Evolutionary conservation across 2,797 vertebrate species (phyloP).

Genomic region (Malacoraja senta): DNA sequence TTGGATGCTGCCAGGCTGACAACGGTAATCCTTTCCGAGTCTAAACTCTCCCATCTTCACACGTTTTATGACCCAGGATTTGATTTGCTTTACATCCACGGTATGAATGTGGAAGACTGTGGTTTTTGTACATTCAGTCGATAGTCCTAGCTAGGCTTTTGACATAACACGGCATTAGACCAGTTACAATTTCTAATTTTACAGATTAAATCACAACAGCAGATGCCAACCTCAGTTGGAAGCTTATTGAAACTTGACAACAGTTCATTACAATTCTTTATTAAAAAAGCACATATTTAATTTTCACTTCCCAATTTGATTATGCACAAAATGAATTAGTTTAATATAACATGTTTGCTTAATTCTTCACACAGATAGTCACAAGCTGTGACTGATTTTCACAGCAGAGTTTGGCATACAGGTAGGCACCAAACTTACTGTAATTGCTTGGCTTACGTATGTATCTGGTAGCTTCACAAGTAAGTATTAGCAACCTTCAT

Average conservation of each 20-base stretch:
- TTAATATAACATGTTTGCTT: not conserved
- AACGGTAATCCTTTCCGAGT: not conserved
- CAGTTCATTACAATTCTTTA: slow-evolving; percentile 23
- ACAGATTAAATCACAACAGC: slow-evolving; percentile 18
- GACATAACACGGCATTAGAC: not conserved
- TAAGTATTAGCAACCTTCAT: not conserved
- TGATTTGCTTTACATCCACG: not conserved
- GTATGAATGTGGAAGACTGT: not conserved
- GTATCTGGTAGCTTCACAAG: not conserved
- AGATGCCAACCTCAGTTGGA: slow-evolving; percentile 31
- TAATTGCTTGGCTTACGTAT: not conserved
- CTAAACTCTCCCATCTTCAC: not conserved
- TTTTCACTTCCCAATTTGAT: slow-evolving; percentile 22
- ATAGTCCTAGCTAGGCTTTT: not conserved
- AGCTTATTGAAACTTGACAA: slow-evolving; percentile 29
- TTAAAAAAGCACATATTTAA: slow-evolving; percentile 21
- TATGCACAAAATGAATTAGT: slow-evolving; percentile 26
- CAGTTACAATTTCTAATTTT: slow-evolving; percentile 11
- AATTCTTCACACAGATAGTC: not conserved
- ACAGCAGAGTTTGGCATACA: not conserved
- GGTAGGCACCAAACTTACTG: not conserved
- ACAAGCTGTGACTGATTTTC: not conserved
- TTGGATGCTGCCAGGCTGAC: not conserved
- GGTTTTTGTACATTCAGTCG: not conserved
- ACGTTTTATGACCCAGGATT: not conserved